These are phyloP conservation scores for Drosophila demipolita DNA, from an alignment of 2,888 invertebrate species.

Conservation along the genomic window DNA sequence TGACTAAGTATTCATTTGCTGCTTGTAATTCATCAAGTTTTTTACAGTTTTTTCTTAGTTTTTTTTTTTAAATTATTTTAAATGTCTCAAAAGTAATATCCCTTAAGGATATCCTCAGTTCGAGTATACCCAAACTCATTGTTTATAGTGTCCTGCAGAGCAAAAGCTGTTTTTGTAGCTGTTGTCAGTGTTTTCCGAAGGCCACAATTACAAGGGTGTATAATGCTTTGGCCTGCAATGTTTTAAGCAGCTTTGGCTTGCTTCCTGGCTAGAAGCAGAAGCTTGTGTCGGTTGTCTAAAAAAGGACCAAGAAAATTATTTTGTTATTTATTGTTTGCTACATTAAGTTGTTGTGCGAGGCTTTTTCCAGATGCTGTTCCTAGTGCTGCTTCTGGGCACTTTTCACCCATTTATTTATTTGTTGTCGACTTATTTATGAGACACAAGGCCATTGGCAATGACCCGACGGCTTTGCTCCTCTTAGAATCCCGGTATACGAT, in stretches of 20 bases:
- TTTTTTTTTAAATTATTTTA: neutral
- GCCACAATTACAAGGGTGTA: constrained; percentile 70
- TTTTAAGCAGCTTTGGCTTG: constrained; percentile 49
- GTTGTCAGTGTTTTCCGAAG: constrained; percentile 31
- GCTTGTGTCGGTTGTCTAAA: constrained; percentile 26
- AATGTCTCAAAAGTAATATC: neutral
- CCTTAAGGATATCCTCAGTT: constrained; percentile 13
- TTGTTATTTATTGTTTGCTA: constrained; percentile 46
- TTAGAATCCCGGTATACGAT: constrained; percentile 6
- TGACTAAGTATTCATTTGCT: neutral
- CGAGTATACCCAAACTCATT: neutral
- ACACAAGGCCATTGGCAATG: constrained; percentile 36
- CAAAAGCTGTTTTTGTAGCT: constrained; percentile 15
- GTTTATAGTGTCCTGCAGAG: neutral
- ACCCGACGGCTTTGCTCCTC: constrained; percentile 29
- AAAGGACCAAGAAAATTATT: constrained; percentile 35
- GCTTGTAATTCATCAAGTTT: neutral
- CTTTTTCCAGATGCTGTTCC: neutral
- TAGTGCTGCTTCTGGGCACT: constrained; percentile 19
- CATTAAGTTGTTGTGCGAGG: constrained; percentile 24
- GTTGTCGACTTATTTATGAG: constrained; percentile 66
- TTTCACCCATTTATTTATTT: constrained; percentile 57
- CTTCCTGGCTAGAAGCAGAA: constrained; percentile 11
- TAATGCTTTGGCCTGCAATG: constrained; percentile 46
- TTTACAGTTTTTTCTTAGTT: neutral